phyloP scores from a whole-genome alignment of 2,113 vertebrate genomes.

The Ciconia boyciana region DNA sequence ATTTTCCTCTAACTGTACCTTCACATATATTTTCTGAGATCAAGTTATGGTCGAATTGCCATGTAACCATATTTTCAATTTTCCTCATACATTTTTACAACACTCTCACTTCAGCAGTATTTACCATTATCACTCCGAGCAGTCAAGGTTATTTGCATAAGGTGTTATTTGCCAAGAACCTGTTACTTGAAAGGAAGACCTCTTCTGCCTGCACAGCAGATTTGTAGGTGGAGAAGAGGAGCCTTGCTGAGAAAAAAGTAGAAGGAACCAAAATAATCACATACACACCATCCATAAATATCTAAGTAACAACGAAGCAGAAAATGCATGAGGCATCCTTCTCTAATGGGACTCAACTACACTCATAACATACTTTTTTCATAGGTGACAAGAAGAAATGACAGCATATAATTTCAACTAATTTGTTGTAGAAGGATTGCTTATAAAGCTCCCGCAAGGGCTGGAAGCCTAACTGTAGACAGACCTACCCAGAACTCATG shows the following conservation, averaged over 20 bases:
- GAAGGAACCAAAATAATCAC: neutral
- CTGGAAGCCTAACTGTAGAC: neutral
- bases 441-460: neutral
- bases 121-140: conserved; percentile 4
- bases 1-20: neutral
- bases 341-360: neutral
- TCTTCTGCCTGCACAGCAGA: neutral
- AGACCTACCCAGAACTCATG: neutral
- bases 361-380: neutral
- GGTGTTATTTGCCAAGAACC: neutral
- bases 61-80: neutral
- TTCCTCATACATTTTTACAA: conserved; percentile 6
- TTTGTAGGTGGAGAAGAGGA: neutral
- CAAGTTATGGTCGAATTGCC: neutral
- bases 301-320: neutral
- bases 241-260: neutral
- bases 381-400: neutral
- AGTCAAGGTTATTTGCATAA: conserved; percentile 17
- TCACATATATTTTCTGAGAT: conserved; percentile 1
- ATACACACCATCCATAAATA: neutral
- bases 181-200: neutral
- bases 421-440: neutral
- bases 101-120: neutral
- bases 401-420: neutral
- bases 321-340: neutral